These are phyloP conservation scores for Theocolax elegans DNA, from an alignment of 1,140 invertebrate genomes.

Conservation along the genomic window DNA sequence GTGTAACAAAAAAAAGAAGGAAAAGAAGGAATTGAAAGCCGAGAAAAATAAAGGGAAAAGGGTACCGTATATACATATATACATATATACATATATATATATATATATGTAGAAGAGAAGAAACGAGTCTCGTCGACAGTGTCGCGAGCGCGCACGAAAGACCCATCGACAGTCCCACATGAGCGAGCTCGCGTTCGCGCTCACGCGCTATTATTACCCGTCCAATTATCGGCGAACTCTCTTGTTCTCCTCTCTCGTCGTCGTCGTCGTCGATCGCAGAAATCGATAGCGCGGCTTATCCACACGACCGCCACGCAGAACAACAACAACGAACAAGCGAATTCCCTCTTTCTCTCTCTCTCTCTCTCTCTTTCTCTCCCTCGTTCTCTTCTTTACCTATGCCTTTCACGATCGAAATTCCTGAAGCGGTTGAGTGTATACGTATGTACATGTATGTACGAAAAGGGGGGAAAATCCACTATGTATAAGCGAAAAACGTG, in stretches of 20 bases:
- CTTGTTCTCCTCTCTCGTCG: conserved; percentile 14
- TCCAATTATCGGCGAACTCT: conserved; percentile 38
- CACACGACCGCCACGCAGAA: background rate
- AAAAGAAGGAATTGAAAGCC: background rate
- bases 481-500: background rate
- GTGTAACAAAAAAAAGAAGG: background rate
- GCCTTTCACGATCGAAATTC: background rate
- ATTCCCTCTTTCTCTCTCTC: too few species aligned
- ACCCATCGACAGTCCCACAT: conserved; percentile 20
- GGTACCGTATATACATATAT: too few species aligned
- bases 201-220: conserved; percentile 35
- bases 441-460: background rate
- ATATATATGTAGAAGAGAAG: background rate
- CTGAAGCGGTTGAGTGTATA: background rate
- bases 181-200: background rate
- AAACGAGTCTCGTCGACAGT: conserved; percentile 26
- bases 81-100: too few species aligned
- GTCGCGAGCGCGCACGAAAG: conserved; percentile 13
- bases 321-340: background rate
- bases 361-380: background rate
- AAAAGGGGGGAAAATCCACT: background rate
- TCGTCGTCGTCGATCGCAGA: conserved; percentile 31
- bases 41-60: background rate
- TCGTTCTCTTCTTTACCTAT: background rate
- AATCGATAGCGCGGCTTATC: conserved; percentile 24